Base-by-base conservation (phyloP, 2,113 vertebrate species). In the Entosphenus tridentatus region DNA sequence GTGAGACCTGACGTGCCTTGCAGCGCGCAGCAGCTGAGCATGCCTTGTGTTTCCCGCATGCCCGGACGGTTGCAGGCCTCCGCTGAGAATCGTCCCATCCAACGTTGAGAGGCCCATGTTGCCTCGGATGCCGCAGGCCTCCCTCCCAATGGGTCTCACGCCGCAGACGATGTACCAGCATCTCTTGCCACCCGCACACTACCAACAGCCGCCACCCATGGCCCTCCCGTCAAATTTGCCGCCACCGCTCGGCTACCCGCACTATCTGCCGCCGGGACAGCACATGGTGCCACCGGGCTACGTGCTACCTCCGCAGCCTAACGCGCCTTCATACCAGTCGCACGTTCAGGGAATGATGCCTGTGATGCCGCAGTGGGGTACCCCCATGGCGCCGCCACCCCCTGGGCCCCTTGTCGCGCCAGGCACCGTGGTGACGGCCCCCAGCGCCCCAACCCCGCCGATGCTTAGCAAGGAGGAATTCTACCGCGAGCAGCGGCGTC, bases 381-480 rank as follows among this genome's bases (percentile, higher is more conserved):
- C 62, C 62, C 62, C 62, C n/a, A 65, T 39, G 39, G 39, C 6
- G 39, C 62, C 62, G 10, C 62, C 62, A 65, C 62, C 2, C 8
- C 18, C 62, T 65, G 62, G n/a, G 9, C 62, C 62, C n/a, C 62
- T 39, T 39, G 39, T 39, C 39, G 39, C 39, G 39, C 39, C 39
- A 39, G 21, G n/a, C 62, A 65, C 21, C n/a, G 62, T 65, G n/a
- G 62, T n/a, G 62, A 21, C n/a, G n/a, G n/a, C 62, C 62, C n/a
- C n/a, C 39, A 39, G 39, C 39, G 39, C 62, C 62, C n/a, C 62
- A n/a, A 65, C 62, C 2, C 8, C 18, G n/a, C 18, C n/a, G n/a
- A 9, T 18, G n/a, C n/a, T 18, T 68, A 86, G 89, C 76, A 85
- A 85, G 79, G 92, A 98, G 75, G 87, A 96, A 72, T 89, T 93